These are phyloP conservation scores for Tychaedon coryphoeus DNA, from an alignment of 2,113 vertebrate genomes.

Conservation along the genomic window DNA sequence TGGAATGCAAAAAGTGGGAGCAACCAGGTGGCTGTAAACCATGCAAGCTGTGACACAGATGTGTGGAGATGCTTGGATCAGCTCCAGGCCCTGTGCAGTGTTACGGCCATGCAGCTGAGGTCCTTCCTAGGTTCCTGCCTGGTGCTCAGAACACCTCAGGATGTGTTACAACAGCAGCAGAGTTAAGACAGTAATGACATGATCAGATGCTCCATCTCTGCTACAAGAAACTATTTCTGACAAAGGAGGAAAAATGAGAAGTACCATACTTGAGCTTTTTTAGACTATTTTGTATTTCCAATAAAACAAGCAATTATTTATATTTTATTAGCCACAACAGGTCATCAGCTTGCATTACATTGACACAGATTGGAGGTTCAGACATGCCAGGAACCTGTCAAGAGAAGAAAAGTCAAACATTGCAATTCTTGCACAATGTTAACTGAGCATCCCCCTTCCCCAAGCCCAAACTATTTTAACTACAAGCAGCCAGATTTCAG, in stretches of 20 bases:
- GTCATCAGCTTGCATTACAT: neutral
- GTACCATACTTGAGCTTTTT: neutral
- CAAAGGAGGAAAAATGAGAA: neutral
- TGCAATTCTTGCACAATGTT: neutral
- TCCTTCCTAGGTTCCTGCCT: neutral
- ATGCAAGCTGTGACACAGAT: fast-evolving
- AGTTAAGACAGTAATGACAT: neutral
- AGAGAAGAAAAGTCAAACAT: conserved; percentile 26
- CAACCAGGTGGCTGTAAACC: neutral
- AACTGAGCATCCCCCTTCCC: neutral
- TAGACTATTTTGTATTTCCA: neutral
- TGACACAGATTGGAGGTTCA: neutral
- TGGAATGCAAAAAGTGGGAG: neutral
- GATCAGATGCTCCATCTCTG: neutral
- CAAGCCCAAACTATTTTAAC: neutral
- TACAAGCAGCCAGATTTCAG: neutral
- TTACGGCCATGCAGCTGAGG: neutral
- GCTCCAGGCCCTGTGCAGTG: neutral
- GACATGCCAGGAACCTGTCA: conserved; percentile 26
- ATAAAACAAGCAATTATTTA: neutral
- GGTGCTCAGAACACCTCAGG: neutral
- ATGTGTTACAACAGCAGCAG: neutral
- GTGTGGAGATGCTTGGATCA: neutral
- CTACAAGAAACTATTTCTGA: neutral
- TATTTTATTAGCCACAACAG: conserved; percentile 47